These are phyloP conservation scores for Brachyalestes nurse DNA, from an alignment of 2,797 vertebrate species.

Conservation along the genomic window DNA sequence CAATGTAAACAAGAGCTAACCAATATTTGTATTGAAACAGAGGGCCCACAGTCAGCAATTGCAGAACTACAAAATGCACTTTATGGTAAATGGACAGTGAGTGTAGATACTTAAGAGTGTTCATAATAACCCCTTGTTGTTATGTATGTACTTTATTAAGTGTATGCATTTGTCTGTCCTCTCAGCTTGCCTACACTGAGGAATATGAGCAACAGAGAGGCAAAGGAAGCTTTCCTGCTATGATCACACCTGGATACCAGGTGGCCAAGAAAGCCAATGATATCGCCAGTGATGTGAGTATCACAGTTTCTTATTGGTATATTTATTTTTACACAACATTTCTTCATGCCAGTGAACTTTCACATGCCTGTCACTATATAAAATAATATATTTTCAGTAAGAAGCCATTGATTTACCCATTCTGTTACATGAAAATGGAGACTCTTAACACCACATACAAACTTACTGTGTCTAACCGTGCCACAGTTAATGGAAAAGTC, in stretches of 20 bases:
- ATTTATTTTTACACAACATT: too few relatives aligned
- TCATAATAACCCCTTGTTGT: too few relatives aligned
- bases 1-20: too few relatives aligned
- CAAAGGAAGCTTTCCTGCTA: slow-evolving; percentile 87
- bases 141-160: background rate
- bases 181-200: slow-evolving; percentile 79
- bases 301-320: too few relatives aligned
- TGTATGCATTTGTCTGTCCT: slow-evolving; percentile 5
- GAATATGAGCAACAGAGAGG: slow-evolving; percentile 80
- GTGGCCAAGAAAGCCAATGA: slow-evolving; percentile 84
- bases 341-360: background rate
- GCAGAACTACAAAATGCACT: too few relatives aligned
- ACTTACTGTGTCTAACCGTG: background rate
- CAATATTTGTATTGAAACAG: too few relatives aligned
- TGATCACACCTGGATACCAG: slow-evolving; percentile 85
- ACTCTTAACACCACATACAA: background rate
- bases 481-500: background rate
- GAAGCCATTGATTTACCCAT: background rate
- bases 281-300: slow-evolving; percentile 83
- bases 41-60: too few relatives aligned
- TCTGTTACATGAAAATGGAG: background rate
- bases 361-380: background rate
- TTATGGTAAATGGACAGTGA: too few relatives aligned
- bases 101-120: too few relatives aligned
- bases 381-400: background rate